Conservation (phyloP, 2,797 vertebrate species). For the Sebastes nivosus region DNA sequence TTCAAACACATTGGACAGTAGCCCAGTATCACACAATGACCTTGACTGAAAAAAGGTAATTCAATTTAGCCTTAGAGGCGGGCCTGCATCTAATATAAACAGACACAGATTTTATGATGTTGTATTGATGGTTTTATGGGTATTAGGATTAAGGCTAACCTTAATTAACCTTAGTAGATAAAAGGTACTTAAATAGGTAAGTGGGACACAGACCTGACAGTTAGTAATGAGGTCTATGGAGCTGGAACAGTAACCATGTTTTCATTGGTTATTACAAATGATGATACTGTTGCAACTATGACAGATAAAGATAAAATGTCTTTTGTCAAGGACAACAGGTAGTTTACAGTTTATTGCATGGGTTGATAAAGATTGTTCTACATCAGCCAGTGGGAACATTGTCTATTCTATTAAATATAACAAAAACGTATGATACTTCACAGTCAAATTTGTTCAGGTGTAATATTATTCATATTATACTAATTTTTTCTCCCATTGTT, state of each 20-base stretch:
- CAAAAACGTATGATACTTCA: background rate
- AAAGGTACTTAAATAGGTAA: background rate
- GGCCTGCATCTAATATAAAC: background rate
- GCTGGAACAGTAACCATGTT: background rate
- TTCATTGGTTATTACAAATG: background rate
- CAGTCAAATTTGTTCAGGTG: background rate
- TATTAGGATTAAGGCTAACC: background rate
- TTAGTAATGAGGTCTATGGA: background rate
- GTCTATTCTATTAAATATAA: background rate
- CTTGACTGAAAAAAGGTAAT: conserved; percentile 18
- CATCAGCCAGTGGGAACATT: background rate
- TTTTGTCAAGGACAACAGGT: background rate
- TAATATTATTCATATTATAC: background rate
- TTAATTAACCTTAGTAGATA: background rate
- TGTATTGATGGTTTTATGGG: background rate
- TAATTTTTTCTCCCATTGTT: background rate
- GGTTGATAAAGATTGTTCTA: background rate
- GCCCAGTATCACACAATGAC: conserved; percentile 23
- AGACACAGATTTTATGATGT: background rate
- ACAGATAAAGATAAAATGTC: background rate
- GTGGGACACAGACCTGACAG: background rate
- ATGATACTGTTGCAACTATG: background rate
- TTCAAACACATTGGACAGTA: conserved; percentile 23
- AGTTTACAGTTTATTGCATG: background rate
- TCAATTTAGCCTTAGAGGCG: background rate